These are phyloP conservation scores for Myiopsitta monachus DNA, from an alignment of 2,113 vertebrate species.

Conservation along the genomic window DNA sequence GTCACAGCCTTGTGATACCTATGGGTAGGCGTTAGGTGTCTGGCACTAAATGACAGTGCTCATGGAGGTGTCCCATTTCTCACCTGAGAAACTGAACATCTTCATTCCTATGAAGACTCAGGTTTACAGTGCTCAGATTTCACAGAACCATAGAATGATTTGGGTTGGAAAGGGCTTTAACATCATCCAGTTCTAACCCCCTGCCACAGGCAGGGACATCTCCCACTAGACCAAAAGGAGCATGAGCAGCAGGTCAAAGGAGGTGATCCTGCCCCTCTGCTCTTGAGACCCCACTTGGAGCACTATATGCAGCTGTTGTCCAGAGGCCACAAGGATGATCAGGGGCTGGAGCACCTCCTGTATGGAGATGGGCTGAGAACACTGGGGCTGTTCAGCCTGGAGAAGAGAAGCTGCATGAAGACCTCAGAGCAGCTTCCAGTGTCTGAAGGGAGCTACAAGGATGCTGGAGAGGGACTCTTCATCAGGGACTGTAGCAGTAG, in stretches of 20 bases:
- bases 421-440: not conserved
- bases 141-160: not conserved
- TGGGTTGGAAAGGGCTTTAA: not conserved
- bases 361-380: not conserved
- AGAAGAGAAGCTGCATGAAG: not conserved
- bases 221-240: not conserved
- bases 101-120: not conserved
- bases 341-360: not conserved
- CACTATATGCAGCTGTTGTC: not conserved
- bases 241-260: not conserved
- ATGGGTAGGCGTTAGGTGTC: not conserved
- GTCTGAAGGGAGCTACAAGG: not conserved
- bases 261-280: not conserved
- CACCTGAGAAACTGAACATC: not conserved
- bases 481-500: not conserved
- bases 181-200: not conserved
- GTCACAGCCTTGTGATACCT: not conserved
- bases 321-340: not conserved
- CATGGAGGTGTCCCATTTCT: not conserved
- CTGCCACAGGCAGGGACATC: not conserved
- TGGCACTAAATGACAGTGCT: not conserved
- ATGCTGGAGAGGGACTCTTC: not conserved
- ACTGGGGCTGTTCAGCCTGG: not conserved
- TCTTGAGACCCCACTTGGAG: not conserved
- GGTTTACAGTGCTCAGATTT: not conserved